Percentiles rank a stretch among this genome's conserved stretches.
Conservation (phyloP, 1,140 invertebrate species). For the Panulirus ornatus region DNA sequence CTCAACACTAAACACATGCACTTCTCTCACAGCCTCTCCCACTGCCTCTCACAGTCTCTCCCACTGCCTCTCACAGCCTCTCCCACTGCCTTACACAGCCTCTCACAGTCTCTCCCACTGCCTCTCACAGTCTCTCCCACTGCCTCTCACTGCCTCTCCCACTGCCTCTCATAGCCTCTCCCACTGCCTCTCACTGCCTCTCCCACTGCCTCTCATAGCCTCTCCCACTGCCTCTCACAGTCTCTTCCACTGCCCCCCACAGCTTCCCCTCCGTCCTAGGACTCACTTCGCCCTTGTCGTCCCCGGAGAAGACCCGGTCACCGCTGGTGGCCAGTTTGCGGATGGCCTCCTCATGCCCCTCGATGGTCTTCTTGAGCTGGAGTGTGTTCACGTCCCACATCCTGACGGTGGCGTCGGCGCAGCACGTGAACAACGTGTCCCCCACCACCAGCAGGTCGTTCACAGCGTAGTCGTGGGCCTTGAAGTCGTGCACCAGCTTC, state of each 20-base stretch:
- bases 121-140: neutral
- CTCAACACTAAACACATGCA: too few relatives aligned
- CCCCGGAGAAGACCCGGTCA: slow-evolving; percentile 38
- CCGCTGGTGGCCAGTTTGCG: slow-evolving; percentile 47
- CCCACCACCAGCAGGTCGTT: slow-evolving; percentile 39
- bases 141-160: too few relatives aligned
- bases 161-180: too few relatives aligned
- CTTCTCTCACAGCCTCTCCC: too few relatives aligned
- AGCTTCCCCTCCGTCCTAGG: too few relatives aligned
- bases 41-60: too few relatives aligned
- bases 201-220: too few relatives aligned
- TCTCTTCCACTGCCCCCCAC: neutral
- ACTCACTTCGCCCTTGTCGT: slow-evolving; percentile 57
- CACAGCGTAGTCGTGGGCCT: slow-evolving; percentile 51
- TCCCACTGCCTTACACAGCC: neutral
- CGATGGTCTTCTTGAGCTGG: neutral
- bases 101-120: too few relatives aligned
- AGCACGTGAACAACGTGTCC: slow-evolving; percentile 44
- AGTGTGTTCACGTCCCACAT: slow-evolving; percentile 42
- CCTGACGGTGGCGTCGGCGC: slow-evolving; percentile 33
- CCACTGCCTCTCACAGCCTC: neutral
- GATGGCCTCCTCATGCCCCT: slow-evolving; percentile 29
- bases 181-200: too few relatives aligned
- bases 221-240: neutral
- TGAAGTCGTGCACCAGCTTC: slow-evolving; percentile 27